Percentiles rank a stretch among this genome's conserved stretches.
These are phyloP conservation scores for Nymphalis polychloros DNA, from an alignment of 2,888 invertebrate species.

Conservation along the genomic window DNA sequence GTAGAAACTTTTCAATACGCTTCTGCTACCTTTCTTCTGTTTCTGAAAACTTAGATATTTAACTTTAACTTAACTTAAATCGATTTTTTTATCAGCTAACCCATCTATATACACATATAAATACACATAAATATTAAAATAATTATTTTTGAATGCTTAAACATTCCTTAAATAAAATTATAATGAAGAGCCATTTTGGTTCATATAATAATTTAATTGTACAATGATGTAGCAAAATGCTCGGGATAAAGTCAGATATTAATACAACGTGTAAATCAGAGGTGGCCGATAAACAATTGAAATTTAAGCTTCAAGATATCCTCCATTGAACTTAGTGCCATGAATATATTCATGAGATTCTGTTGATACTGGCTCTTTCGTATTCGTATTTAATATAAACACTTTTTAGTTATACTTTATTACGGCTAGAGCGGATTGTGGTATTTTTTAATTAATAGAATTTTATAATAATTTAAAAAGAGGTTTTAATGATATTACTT, in stretches of 20 bases:
- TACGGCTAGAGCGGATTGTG: neutral
- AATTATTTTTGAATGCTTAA: too few relatives aligned
- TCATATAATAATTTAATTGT: too few relatives aligned
- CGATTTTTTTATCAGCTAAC: neutral
- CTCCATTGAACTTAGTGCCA: conserved; percentile 5
- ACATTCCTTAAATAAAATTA: too few relatives aligned
- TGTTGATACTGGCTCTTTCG: conserved; percentile 1
- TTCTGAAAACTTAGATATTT: neutral
- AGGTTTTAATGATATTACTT: too few relatives aligned
- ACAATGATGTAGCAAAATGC: neutral
- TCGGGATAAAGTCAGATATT: conserved; percentile 1
- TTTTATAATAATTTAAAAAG: neutral
- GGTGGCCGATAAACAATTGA: conserved; percentile 25
- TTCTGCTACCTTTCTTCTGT: neutral
- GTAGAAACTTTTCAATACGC: neutral
- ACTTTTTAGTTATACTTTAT: conserved; percentile 7
- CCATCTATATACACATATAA: too few relatives aligned
- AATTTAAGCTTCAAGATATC: conserved; percentile 11
- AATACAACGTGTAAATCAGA: conserved; percentile 29
- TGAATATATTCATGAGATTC: conserved; percentile 11
- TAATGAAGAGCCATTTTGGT: too few relatives aligned
- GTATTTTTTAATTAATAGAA: neutral
- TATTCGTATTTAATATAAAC: neutral
- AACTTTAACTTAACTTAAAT: neutral
- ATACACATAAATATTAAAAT: too few relatives aligned